Conservation (phyloP, 1,140 invertebrate genomes). For the Acromyrmex heyeri region DNA sequence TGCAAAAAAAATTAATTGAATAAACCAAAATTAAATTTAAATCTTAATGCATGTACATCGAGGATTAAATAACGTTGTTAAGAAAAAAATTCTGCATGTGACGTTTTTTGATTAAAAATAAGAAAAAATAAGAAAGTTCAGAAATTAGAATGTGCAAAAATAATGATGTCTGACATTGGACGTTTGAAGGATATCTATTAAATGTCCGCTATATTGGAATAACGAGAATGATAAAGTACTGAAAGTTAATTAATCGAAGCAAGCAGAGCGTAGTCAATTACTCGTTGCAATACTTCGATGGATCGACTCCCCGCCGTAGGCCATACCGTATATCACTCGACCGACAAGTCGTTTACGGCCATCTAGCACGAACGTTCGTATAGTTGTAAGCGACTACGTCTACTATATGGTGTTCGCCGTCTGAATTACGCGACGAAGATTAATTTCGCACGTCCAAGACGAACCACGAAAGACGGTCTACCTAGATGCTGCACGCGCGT, state of each 20-base stretch:
- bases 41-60: not conserved
- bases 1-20: not conserved
- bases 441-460: slow-evolving; percentile 35
- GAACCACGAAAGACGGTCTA: not conserved
- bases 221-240: not conserved
- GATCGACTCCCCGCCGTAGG: slow-evolving; percentile 33
- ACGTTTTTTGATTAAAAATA: not conserved
- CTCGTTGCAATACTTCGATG: slow-evolving; percentile 38
- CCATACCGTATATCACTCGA: slow-evolving; percentile 16
- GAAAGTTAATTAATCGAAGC: slow-evolving; percentile 55
- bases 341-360: slow-evolving; percentile 36
- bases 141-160: not conserved
- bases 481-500: slow-evolving; percentile 2
- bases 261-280: slow-evolving; percentile 48
- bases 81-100: not conserved
- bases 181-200: not conserved
- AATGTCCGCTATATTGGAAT: not conserved
- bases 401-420: not conserved
- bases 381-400: not conserved
- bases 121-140: not conserved
- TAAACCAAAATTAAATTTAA: not conserved
- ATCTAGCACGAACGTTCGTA: slow-evolving; percentile 18
- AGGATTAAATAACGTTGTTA: not conserved
- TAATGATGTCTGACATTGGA: not conserved
- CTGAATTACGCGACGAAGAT: slow-evolving; percentile 32